Conservation (phyloP, 1,140 invertebrate genomes). For the Lepidotrigona ventralis region DNA sequence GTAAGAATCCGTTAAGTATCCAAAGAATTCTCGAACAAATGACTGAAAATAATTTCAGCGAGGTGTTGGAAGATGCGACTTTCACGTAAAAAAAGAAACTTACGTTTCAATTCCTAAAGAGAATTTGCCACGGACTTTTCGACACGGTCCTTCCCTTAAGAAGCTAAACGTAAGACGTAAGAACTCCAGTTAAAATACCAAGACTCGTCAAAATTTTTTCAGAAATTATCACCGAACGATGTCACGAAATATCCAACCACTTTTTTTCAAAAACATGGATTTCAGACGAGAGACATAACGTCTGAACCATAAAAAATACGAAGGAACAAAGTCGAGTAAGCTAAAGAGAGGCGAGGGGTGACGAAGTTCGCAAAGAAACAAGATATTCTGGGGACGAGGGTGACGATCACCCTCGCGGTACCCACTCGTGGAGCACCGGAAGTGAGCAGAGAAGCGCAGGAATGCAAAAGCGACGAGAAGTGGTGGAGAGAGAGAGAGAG, state of each 20-base stretch:
- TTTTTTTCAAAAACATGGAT: no score
- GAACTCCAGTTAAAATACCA: no score
- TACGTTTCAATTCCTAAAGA: no score
- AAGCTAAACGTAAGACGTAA: no score
- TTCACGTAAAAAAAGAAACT: no score
- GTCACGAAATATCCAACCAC: no score
- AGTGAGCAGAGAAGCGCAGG: slow-evolving; percentile 63
- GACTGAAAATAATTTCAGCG: neutral
- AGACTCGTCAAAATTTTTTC: no score
- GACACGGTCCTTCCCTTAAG: no score
- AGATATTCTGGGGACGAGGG: slow-evolving; percentile 19
- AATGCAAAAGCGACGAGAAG: slow-evolving; percentile 71
- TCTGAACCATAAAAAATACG: neutral
- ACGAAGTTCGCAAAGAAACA: slow-evolving; percentile 17
- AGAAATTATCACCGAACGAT: no score
- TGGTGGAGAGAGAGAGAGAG: slow-evolving; percentile 19
- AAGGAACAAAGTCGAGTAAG: neutral
- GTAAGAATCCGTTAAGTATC: neutral
- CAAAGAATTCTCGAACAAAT: neutral
- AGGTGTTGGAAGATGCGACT: neutral
- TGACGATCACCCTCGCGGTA: slow-evolving; percentile 47
- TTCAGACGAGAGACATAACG: neutral
- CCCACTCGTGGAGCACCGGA: slow-evolving; percentile 43
- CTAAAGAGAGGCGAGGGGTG: neutral
- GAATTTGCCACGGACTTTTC: no score